Evolutionary conservation across 2,113 vertebrate genomes (phyloP).

Genomic region (Nestor notabilis): DNA sequence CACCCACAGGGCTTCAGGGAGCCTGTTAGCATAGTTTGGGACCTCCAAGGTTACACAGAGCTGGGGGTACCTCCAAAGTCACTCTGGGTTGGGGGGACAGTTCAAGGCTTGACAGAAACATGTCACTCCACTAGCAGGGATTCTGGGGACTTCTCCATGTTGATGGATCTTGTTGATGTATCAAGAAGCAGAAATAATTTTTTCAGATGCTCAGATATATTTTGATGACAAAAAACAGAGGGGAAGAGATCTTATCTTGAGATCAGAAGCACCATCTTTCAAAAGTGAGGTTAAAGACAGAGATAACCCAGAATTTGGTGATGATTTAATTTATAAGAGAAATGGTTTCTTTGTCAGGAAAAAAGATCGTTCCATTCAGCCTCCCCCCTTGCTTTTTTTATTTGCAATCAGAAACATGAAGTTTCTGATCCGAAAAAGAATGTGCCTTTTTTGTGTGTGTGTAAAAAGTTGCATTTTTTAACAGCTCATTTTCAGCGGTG

Average conservation of each 20-base stretch:
- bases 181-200: not conserved
- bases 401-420: not conserved
- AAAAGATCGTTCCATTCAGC: not conserved
- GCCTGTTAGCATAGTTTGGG: not conserved
- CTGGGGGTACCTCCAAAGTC: not conserved
- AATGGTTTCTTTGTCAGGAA: not conserved
- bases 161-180: not conserved
- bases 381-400: accelerated
- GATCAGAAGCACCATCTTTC: not conserved
- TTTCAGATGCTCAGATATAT: not conserved
- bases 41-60: not conserved
- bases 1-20: not conserved
- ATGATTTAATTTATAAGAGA: not conserved
- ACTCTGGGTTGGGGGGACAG: not conserved
- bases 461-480: not conserved
- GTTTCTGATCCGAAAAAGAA: not conserved
- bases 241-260: not conserved
- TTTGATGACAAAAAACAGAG: not conserved
- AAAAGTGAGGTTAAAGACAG: not conserved
- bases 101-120: not conserved
- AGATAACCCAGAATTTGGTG: not conserved
- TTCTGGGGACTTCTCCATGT: not conserved
- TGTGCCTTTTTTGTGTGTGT: not conserved
- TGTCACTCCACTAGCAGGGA: not conserved
- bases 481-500: not conserved